phyloP scores from a whole-genome alignment of 92 coral and sea anemone genomes.

The Galaxea fascicularis region DNA sequence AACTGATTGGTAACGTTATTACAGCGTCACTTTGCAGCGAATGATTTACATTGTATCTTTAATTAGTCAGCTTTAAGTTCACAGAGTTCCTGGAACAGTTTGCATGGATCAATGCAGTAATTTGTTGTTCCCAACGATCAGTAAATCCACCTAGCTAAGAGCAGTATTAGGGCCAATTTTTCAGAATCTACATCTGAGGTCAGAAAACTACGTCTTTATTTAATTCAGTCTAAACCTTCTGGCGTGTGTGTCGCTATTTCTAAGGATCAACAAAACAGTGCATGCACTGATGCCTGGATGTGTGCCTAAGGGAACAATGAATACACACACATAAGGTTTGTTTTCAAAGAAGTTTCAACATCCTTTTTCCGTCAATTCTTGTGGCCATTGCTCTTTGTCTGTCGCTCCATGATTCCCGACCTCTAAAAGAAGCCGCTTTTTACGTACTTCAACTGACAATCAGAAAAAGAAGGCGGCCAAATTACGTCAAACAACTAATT shows the following conservation, averaged over 20 bases:
- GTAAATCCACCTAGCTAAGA: not conserved
- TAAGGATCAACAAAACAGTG: not conserved
- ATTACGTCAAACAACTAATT: too few species aligned
- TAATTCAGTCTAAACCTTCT: slow-evolving; percentile 1
- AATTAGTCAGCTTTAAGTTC: slow-evolving; percentile 2
- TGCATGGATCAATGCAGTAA: slow-evolving; percentile 3
- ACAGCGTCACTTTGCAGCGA: slow-evolving; percentile 1
- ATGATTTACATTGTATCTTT: not conserved
- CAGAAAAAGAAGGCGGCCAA: too few species aligned
- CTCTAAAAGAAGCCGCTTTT: too few species aligned
- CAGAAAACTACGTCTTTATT: not conserved
- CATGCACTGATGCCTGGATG: too few species aligned
- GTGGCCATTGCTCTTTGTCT: too few species aligned
- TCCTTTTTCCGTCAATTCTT: too few species aligned
- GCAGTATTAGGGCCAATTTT: slow-evolving; percentile 3
- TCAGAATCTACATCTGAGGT: not conserved
- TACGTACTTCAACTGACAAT: too few species aligned
- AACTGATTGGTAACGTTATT: not conserved
- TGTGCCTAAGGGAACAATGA: too few species aligned
- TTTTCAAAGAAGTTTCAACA: too few species aligned
- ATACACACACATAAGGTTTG: too few species aligned
- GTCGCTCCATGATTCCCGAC: too few species aligned
- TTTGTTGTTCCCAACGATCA: not conserved
- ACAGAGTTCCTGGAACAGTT: slow-evolving; percentile 6
- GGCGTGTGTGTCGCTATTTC: too few species aligned